A percentile compares a stretch with the other conserved stretches of the same genome.
These are phyloP conservation scores for Gallinago solitaria DNA, from an alignment of 2,797 vertebrate genomes.

Conservation along the genomic window DNA sequence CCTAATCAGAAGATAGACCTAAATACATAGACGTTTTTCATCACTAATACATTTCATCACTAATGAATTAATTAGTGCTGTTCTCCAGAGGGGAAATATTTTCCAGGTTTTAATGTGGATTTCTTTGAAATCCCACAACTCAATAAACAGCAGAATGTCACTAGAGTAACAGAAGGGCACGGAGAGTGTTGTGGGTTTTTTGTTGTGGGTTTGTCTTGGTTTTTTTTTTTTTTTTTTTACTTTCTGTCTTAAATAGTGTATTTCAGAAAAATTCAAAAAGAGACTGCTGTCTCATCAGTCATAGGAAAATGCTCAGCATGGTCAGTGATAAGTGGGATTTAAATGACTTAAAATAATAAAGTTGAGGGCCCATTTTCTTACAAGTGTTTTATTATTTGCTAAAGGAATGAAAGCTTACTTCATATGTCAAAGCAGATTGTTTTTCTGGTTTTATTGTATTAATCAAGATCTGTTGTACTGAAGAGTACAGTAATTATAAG, in stretches of 20 bases:
- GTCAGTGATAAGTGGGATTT: neutral
- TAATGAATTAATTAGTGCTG: slow-evolving; percentile 53
- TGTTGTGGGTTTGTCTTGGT: too few relatives aligned
- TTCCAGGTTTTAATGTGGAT: neutral
- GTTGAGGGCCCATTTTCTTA: neutral
- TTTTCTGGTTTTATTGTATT: neutral
- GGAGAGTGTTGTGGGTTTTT: neutral
- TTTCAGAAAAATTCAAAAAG: neutral
- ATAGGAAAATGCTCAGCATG: neutral
- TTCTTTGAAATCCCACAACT: slow-evolving; percentile 12
- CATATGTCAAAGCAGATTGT: neutral
- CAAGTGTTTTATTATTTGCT: neutral
- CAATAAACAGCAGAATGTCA: neutral
- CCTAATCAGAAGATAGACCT: slow-evolving; percentile 42
- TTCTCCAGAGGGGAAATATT: slow-evolving; percentile 14
- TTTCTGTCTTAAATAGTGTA: neutral
- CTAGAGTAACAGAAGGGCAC: neutral
- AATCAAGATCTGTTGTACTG: neutral
- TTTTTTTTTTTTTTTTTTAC: neutral
- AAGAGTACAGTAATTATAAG: neutral
- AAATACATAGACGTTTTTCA: slow-evolving; percentile 38
- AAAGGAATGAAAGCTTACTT: neutral
- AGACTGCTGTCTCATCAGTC: neutral
- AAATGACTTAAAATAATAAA: neutral
- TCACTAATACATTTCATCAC: slow-evolving; percentile 25